A percentile compares a stretch with the other conserved stretches of the same genome.
Evolutionary conservation across 2,797 vertebrate genomes (phyloP).

Genomic region (Brachyrhaphis roseni): DNA sequence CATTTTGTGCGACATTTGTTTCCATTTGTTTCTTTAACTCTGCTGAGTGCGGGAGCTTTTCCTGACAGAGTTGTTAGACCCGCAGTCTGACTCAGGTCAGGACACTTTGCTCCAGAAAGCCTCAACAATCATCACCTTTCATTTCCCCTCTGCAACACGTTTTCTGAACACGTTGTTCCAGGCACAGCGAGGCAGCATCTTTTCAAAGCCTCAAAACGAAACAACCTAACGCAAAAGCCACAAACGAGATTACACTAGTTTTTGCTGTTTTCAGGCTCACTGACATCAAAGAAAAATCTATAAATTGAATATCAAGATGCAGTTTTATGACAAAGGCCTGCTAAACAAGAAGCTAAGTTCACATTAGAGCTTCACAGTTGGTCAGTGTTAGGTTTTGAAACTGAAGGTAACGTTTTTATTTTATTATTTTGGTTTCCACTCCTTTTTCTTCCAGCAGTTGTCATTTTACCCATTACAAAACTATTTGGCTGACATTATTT

Average conservation of each 20-base stretch:
- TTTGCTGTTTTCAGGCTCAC: background rate
- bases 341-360: background rate
- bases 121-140: background rate
- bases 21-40: background rate
- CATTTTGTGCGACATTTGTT: background rate
- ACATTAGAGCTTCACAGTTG: background rate
- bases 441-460: background rate
- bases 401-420: background rate
- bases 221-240: background rate
- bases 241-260: background rate
- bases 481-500: background rate
- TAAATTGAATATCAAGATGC: background rate
- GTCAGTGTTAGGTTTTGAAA: background rate
- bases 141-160: background rate
- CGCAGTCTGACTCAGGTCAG: background rate
- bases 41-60: background rate
- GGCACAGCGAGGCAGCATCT: background rate
- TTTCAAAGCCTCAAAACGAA: background rate
- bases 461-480: background rate
- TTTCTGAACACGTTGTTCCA: background rate
- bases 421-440: background rate
- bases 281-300: background rate
- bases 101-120: background rate
- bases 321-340: background rate
- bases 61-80: background rate